Evolutionary conservation across 2,888 invertebrate species (phyloP).

Genomic region (Alloscopus bannaensis): DNA sequence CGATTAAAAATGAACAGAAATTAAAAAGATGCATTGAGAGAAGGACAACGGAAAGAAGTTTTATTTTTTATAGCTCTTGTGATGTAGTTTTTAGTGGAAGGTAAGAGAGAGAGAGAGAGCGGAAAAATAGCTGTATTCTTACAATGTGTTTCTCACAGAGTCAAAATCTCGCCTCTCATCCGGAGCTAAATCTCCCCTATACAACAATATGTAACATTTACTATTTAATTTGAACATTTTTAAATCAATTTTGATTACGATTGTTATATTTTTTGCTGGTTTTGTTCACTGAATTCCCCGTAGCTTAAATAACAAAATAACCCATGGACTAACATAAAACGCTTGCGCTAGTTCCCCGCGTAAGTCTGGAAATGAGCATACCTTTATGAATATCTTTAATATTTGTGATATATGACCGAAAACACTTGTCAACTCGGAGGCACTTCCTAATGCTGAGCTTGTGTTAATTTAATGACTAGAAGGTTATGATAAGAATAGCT

Average conservation of each 20-base stretch:
- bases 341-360: no score
- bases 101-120: conserved; percentile 17
- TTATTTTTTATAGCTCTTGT: no score
- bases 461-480: no score
- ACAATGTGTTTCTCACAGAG: conserved; percentile 66
- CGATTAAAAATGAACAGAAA: conserved; percentile 10
- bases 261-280: conserved; percentile 19
- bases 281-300: neutral
- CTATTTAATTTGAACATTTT: conserved; percentile 19
- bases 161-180: conserved; percentile 71
- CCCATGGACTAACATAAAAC: no score
- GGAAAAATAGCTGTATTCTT: conserved; percentile 43
- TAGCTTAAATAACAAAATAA: no score
- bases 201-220: neutral
- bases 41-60: neutral
- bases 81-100: no score
- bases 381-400: no score
- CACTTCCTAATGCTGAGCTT: no score
- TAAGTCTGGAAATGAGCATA: no score
- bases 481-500: no score
- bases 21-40: neutral
- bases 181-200: conserved; percentile 72
- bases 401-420: no score
- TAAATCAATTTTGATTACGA: neutral
- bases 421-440: no score